Conservation (phyloP, 2,797 vertebrate genomes). For the Arnoldichthys spilopterus region DNA sequence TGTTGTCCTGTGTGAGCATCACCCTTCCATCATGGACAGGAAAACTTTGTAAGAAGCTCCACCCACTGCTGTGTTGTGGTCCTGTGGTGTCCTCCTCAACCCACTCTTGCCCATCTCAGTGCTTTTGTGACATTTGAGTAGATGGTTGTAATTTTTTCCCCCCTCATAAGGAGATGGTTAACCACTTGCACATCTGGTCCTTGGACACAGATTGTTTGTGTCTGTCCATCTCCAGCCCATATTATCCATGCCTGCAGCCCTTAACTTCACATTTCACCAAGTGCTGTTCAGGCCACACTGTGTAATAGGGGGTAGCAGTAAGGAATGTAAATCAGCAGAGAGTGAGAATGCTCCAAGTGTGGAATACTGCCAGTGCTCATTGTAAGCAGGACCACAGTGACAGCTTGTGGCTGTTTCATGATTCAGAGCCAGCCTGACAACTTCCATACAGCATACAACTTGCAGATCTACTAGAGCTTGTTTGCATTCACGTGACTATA, state of each 20-base stretch:
- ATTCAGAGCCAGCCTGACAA: neutral
- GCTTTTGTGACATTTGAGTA: conserved; percentile 45
- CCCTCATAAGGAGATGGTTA: conserved; percentile 54
- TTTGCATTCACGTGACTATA: no score
- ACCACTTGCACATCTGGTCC: conserved; percentile 39
- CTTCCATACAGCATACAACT: neutral
- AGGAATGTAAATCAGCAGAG: conserved; percentile 16
- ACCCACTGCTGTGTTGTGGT: conserved; percentile 10
- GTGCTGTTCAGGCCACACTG: conserved; percentile 22
- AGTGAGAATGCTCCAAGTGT: conserved; percentile 11
- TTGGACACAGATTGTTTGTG: conserved; percentile 25
- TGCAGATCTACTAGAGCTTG: no score
- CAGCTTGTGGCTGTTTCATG: conserved; percentile 17
- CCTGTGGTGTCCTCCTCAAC: conserved; percentile 5
- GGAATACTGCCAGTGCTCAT: conserved; percentile 2
- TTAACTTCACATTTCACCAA: conserved; percentile 31
- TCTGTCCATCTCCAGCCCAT: conserved; percentile 33
- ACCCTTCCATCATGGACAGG: conserved; percentile 5
- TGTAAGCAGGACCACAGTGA: conserved; percentile 9
- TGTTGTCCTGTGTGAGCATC: neutral
- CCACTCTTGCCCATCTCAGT: conserved; percentile 32
- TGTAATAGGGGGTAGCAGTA: conserved; percentile 31
- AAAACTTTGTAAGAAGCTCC: neutral
- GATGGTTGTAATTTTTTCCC: conserved; percentile 38
- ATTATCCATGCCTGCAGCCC: conserved; percentile 35